These are phyloP conservation scores for Chrysopilus asiliformis DNA, from an alignment of 2,888 invertebrate genomes.

Conservation along the genomic window DNA sequence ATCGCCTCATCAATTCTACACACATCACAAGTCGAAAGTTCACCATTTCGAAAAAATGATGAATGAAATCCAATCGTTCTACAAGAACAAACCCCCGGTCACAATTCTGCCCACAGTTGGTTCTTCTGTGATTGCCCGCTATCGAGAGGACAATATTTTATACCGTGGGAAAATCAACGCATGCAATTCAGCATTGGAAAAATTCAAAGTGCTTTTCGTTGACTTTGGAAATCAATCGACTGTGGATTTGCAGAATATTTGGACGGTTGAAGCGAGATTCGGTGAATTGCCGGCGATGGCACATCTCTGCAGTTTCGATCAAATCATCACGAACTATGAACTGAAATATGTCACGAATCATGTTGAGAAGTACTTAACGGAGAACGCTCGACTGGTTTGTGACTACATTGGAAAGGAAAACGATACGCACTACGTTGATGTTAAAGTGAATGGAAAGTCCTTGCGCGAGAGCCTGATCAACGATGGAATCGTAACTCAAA, in stretches of 20 bases:
- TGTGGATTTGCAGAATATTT: constrained; percentile 50
- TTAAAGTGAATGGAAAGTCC: constrained; percentile 27
- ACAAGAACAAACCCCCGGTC: constrained; percentile 37
- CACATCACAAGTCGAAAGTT: constrained; percentile 41
- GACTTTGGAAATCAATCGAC: constrained; percentile 62
- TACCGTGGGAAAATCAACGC: constrained; percentile 55
- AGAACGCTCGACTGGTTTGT: constrained; percentile 25
- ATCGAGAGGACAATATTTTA: constrained; percentile 54
- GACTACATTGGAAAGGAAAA: constrained; percentile 24
- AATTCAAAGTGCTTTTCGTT: constrained; percentile 55
- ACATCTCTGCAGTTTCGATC: constrained; percentile 49
- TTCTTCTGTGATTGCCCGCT: constrained; percentile 53
- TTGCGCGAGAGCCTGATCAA: constrained; percentile 24
- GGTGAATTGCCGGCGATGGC: constrained; percentile 56
- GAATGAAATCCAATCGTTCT: constrained; percentile 54
- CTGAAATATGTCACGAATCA: constrained; percentile 30
- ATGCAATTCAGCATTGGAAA: constrained; percentile 41
- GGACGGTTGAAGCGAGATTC: constrained; percentile 52
- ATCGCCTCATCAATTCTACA: constrained; percentile 58
- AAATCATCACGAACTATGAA: constrained; percentile 44
- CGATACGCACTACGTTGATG: constrained; percentile 25
- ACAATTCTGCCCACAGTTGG: constrained; percentile 39
- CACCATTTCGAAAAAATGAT: constrained; percentile 52
- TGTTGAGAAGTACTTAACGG: constrained; percentile 30
- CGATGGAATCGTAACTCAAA: constrained; percentile 25